Percentiles rank a stretch among this genome's conserved stretches.
phyloP scores from a whole-genome alignment of 2,797 vertebrate species.

The Aphelocoma californica region DNA sequence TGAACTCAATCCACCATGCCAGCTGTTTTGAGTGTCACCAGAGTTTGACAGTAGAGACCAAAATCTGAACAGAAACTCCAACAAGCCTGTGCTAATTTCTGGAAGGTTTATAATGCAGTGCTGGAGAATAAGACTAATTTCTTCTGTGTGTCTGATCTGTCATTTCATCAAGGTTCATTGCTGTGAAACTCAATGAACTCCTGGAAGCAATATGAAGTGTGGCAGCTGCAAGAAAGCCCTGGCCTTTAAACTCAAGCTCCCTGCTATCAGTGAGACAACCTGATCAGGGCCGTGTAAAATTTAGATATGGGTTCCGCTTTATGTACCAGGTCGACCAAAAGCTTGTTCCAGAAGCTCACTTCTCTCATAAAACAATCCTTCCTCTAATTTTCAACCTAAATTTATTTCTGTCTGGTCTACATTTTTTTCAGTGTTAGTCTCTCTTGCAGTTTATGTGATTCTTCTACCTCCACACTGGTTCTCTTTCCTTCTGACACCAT shows the following conservation, averaged over 20 bases:
- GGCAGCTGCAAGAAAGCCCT: not conserved
- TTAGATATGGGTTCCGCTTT: not conserved
- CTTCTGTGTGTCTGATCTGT: not conserved
- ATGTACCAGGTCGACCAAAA: not conserved
- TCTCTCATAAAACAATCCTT: not conserved
- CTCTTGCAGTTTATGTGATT: not conserved
- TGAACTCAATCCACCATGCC: not conserved
- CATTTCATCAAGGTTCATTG: not conserved
- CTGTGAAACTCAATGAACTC: not conserved
- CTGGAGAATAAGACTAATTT: not conserved
- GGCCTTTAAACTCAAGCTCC: not conserved
- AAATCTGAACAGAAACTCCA: not conserved
- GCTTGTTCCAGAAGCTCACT: not conserved
- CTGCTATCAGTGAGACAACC: not conserved
- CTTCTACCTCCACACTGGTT: not conserved
- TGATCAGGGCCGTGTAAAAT: not conserved
- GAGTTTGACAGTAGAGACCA: not conserved
- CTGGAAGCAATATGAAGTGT: not conserved
- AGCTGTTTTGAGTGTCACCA: not conserved
- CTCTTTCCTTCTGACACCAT: slow-evolving; percentile 38
- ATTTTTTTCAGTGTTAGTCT: not conserved
- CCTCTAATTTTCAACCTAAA: not conserved
- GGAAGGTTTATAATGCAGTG: not conserved
- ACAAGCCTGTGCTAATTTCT: not conserved
- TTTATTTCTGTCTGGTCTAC: not conserved